Evolutionary conservation across 2,113 vertebrate species (phyloP).

Genomic region (Macquaria ambigua): DNA sequence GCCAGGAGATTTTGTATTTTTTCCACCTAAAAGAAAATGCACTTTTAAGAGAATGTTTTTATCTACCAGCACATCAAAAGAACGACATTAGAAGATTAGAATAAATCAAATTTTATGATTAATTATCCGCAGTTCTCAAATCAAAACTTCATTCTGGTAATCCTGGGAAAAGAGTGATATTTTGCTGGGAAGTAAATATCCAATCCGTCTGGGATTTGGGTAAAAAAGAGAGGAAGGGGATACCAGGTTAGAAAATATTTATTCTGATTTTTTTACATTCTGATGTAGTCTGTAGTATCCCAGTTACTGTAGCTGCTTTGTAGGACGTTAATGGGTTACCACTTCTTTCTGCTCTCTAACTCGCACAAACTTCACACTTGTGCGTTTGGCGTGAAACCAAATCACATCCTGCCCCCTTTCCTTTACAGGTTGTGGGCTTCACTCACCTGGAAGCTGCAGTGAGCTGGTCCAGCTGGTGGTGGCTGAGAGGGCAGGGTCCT

Average conservation of each 20-base stretch:
- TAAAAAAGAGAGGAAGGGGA: neutral
- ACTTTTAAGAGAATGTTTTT: neutral
- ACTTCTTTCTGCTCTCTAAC: neutral
- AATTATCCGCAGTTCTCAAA: neutral
- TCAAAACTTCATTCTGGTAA: neutral
- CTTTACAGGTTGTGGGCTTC: constrained; percentile 1
- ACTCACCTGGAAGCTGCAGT: constrained; percentile 23
- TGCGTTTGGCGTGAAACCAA: neutral
- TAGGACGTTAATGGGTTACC: rapidly evolving
- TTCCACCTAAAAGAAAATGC: neutral
- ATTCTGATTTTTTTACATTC: neutral
- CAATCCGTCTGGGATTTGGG: too few relatives aligned
- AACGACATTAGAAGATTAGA: neutral
- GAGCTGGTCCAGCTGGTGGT: constrained; percentile 26
- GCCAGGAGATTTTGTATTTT: neutral
- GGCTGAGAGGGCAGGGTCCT: neutral
- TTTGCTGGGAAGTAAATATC: neutral
- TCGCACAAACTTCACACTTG: neutral
- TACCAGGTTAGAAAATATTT: neutral
- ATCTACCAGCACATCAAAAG: neutral
- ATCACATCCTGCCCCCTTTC: neutral
- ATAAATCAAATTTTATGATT: neutral
- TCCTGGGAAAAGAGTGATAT: neutral
- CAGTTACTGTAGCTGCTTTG: neutral
- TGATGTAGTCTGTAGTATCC: neutral